Percentiles rank a stretch among this genome's conserved stretches.
phyloP scores from a whole-genome alignment of 2,113 vertebrate species.

The Podocnemis expansa region DNA sequence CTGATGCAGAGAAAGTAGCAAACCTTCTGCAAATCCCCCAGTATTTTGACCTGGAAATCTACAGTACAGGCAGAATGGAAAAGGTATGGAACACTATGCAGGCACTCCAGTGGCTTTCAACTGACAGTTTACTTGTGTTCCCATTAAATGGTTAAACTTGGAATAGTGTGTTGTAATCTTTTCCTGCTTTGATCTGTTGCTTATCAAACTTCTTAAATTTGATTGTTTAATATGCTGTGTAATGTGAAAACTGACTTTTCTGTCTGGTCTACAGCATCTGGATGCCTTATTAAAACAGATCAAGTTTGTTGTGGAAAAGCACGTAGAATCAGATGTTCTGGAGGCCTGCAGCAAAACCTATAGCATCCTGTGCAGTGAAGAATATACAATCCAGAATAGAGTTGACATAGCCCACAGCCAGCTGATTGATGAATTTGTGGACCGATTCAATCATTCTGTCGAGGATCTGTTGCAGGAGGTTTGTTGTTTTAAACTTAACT shows the following conservation, averaged over 20 bases:
- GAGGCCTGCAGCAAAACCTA: slow-evolving; percentile 99
- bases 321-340: slow-evolving; percentile 94
- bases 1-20: slow-evolving; percentile 97
- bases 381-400: slow-evolving; percentile 99
- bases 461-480: slow-evolving; percentile 98
- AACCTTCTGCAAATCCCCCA: slow-evolving; percentile 98
- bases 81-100: slow-evolving; percentile 79
- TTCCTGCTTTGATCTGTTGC: neutral
- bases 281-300: slow-evolving; percentile 98
- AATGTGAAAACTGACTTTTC: slow-evolving; percentile 39
- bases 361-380: slow-evolving; percentile 98
- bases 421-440: slow-evolving; percentile 96
- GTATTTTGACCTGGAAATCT: slow-evolving; percentile 97
- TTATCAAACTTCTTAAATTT: neutral
- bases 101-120: neutral
- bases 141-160: neutral
- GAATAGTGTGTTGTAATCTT: neutral
- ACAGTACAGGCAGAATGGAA: slow-evolving; percentile 98
- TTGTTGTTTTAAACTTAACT: slow-evolving; percentile 15
- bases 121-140: neutral
- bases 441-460: slow-evolving; percentile 94
- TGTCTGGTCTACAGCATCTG: slow-evolving; percentile 83
- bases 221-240: neutral
- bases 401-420: slow-evolving; percentile 98
- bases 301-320: slow-evolving; percentile 97